A percentile compares a stretch with the other conserved stretches of the same genome.
These are phyloP conservation scores for Synergus laeviventris DNA, from an alignment of 2,888 invertebrate genomes.

Conservation along the genomic window DNA sequence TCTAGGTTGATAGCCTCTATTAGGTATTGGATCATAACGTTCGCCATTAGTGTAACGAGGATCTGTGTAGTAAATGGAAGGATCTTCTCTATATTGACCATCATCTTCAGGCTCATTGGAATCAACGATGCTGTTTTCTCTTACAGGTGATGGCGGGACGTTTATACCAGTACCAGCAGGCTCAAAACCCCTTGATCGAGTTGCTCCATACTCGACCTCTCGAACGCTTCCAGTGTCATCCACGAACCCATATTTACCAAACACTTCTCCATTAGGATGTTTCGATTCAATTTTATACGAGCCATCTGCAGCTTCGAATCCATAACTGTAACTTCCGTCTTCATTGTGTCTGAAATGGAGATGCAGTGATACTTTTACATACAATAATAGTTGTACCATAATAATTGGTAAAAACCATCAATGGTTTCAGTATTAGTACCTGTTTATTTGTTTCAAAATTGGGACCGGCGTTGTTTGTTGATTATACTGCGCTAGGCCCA, in stretches of 20 bases:
- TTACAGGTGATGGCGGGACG: slow-evolving; percentile 88
- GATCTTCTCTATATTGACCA: slow-evolving; percentile 91
- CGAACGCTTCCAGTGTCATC: slow-evolving; percentile 86
- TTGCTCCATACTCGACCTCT: slow-evolving; percentile 92
- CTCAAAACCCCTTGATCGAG: slow-evolving; percentile 85
- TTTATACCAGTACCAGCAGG: slow-evolving; percentile 87
- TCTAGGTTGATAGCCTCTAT: slow-evolving; percentile 68
- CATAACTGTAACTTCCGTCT: slow-evolving; percentile 92
- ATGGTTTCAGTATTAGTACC: too few relatives aligned
- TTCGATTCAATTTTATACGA: slow-evolving; percentile 93
- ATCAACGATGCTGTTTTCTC: slow-evolving; percentile 76
- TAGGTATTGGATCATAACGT: slow-evolving; percentile 69
- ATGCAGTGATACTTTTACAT: not conserved
- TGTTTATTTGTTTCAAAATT: slow-evolving; percentile 92
- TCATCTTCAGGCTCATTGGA: slow-evolving; percentile 84
- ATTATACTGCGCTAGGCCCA: slow-evolving; percentile 65
- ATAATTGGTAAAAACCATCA: too few relatives aligned
- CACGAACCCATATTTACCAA: slow-evolving; percentile 93
- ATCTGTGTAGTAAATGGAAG: slow-evolving; percentile 86
- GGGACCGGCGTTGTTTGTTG: slow-evolving; percentile 82
- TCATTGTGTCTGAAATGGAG: slow-evolving; percentile 83
- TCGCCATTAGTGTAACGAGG: slow-evolving; percentile 79
- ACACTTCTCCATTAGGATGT: slow-evolving; percentile 88
- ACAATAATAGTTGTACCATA: too few relatives aligned
- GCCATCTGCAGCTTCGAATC: slow-evolving; percentile 91